Base-by-base conservation (phyloP, 2,113 vertebrate genomes). In the Caranx melampygus region DNA sequence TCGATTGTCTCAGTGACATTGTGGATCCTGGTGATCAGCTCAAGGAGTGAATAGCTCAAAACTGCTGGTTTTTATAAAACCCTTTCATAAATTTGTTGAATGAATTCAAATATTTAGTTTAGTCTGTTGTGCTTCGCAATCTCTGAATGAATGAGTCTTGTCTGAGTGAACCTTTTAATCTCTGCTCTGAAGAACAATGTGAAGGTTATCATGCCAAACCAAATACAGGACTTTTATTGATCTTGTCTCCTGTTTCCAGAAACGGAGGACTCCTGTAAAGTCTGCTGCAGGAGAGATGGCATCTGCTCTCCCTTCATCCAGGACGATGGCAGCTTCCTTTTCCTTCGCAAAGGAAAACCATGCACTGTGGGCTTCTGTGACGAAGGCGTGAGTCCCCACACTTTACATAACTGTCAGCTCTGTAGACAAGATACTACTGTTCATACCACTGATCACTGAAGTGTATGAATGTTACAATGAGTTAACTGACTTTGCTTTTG, bases 321-420 rank as follows among this genome's bases (percentile, higher is more conserved):
- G 3, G 10, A 51, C 0, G 87, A 92, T 0, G 83, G 93, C 1
- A 93, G 89, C 18, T 95, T 95, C 86, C 88, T 97, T 21, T 98
- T 93, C 80, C 90, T 99, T 75, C 96, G 98, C 78, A 99, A 98
- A 89, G 98, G 98, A 8, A 99, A 99, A 86, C 97, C 98, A 3
- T 99, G 98, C 81, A 98, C 98, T 0, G 97, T 98, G 64, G 98
- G 98, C n/a, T 99, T 98, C 88, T 99, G 98, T 15, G 97, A 97
- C 26, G 94, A 85, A 55, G 92, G 92, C 0, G 98, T 99, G 68
- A 97, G 97, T 95, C 6, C 42, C 13, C 49, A 35, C 6, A 65
- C 33, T 47, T 84, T 49, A 65, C 6, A 21, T 18, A 13, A 57
- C 2, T 51, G 2, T 57, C 9, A n/a, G 7, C 14, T 26, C 18